Evolutionary conservation across 2,888 invertebrate species (phyloP).

Genomic region (Ormyrus labotus): DNA sequence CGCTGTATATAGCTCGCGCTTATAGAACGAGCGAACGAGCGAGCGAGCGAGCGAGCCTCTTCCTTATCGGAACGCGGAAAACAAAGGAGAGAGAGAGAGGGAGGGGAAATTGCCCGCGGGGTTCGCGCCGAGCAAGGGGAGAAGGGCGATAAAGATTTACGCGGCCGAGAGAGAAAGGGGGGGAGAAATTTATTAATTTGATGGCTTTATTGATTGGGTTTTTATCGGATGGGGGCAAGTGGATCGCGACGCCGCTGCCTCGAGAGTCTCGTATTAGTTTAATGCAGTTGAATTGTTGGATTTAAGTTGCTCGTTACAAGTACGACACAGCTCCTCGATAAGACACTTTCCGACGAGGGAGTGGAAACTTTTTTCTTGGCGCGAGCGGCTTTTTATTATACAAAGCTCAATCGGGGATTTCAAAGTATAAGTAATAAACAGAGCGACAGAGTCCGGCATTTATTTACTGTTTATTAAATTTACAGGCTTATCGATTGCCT

Average conservation of each 20-base stretch:
- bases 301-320: too few species aligned
- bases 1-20: background rate
- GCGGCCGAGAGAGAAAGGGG: background rate
- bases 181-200: conserved; percentile 41
- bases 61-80: conserved; percentile 46
- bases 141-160: conserved; percentile 38
- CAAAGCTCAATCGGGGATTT: too few species aligned
- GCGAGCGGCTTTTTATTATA: background rate
- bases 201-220: conserved; percentile 31
- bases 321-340: too few species aligned
- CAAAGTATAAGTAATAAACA: too few species aligned
- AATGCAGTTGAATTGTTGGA: too few species aligned
- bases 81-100: conserved; percentile 18
- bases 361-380: background rate
- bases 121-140: background rate
- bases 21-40: conserved; percentile 9
- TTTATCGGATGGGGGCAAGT: background rate
- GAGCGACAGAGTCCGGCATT: too few species aligned
- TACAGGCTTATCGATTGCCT: too few species aligned
- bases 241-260: background rate
- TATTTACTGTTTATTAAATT: too few species aligned
- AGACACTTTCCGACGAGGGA: too few species aligned
- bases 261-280: background rate
- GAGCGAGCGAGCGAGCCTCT: conserved; percentile 16
- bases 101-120: conserved; percentile 26